These are phyloP conservation scores for Pseudotriccus pelzelni DNA, from an alignment of 2,797 vertebrate genomes.

Conservation along the genomic window DNA sequence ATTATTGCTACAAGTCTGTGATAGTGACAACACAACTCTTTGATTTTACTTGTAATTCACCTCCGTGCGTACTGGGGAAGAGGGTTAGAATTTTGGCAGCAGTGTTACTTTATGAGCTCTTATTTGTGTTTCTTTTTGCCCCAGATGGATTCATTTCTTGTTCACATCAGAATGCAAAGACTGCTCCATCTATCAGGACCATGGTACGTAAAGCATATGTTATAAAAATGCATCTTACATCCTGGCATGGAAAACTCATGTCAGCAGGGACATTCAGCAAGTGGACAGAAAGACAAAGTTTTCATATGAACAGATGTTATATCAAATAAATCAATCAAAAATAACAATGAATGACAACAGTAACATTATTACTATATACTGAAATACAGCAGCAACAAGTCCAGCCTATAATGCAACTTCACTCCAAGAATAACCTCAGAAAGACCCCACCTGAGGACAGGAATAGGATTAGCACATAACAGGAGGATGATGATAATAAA, in stretches of 20 bases:
- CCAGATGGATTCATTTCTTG: neutral
- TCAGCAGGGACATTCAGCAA: neutral
- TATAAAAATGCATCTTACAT: neutral
- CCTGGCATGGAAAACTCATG: neutral
- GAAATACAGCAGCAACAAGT: neutral
- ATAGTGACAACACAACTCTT: neutral
- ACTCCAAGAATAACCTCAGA: neutral
- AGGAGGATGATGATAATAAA: neutral
- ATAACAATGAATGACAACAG: neutral
- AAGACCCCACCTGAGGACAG: neutral
- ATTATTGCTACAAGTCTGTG: accelerated
- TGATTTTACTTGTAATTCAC: neutral
- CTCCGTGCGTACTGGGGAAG: neutral
- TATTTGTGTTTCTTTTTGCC: neutral
- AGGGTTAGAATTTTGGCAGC: neutral
- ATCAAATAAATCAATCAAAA: neutral
- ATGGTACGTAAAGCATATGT: neutral
- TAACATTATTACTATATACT: neutral
- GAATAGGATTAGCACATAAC: neutral
- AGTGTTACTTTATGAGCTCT: neutral
- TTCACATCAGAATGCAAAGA: neutral
- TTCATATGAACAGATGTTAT: neutral
- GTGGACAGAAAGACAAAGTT: neutral
- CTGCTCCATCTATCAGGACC: neutral
- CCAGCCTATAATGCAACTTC: no score